Evolutionary conservation across 1,140 invertebrate genomes (phyloP).

Genomic region (Plutomurus gul): DNA sequence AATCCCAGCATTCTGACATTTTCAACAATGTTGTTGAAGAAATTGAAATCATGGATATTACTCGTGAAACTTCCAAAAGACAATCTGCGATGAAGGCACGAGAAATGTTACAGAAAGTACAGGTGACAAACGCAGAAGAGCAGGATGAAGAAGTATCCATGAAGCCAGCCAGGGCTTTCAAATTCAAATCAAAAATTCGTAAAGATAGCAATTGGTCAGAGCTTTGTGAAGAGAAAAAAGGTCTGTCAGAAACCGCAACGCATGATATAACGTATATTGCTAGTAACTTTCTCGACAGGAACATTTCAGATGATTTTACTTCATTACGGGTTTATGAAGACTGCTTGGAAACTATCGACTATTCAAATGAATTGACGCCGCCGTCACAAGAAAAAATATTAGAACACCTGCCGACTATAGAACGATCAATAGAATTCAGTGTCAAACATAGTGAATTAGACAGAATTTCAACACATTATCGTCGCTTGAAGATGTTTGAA

Average conservation of each 20-base stretch:
- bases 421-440: slow-evolving; percentile 22
- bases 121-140: not conserved
- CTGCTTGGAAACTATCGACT: not conserved
- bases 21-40: not conserved
- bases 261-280: not conserved
- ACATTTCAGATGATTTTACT: not conserved
- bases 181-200: not conserved
- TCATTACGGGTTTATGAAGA: slow-evolving; percentile 35
- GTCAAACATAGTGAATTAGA: not conserved
- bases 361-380: not conserved
- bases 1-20: not conserved
- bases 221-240: not conserved
- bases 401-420: not conserved
- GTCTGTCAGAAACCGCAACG: not conserved
- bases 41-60: not conserved
- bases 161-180: not conserved
- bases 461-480: slow-evolving; percentile 9
- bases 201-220: not conserved
- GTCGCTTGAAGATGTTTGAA: slow-evolving; percentile 42
- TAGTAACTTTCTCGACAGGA: not conserved
- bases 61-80: not conserved
- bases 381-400: not conserved
- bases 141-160: no score
- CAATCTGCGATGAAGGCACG: no score
- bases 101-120: no score